Base-by-base conservation (phyloP, 1,140 invertebrate genomes). In the Lepidotrigona ventralis region DNA sequence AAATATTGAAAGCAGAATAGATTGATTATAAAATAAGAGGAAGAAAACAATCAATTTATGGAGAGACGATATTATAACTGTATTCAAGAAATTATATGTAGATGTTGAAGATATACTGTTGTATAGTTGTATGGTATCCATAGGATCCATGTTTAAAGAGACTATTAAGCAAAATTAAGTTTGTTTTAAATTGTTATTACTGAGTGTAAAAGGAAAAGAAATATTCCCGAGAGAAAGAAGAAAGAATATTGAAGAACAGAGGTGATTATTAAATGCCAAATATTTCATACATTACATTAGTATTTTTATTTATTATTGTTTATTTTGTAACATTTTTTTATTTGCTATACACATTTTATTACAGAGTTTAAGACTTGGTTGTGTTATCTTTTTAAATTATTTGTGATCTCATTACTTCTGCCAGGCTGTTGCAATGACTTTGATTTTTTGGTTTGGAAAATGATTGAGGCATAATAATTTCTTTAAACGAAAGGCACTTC, bases 101-200 rank as follows among this genome's bases (percentile, higher is more conserved):
- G 72, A 54, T 11, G 72, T 81, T 81, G 33, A 29, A 54, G n/a
- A 46, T 74, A 64, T 80, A 79, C 1, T 39, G 2, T 60, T 60
- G 29, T 51, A 26, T 26, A 73, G 9, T 63, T 73, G n/a, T 80
- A 72, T 53, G 33, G 56, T 80, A 70, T 81, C 58, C 56, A 81
- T 76, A 12, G 80, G 80, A 64, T 76, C 80, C 80, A 69, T 19
- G 12, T 68, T 76, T 76, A 51, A 69, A 53, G 69, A 81, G 54
- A 74, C 39, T 81, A 80, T 63, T 5, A 0, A 23, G 12, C 8
- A 19, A 11, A 74, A 64, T 14, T 64, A 33, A 23, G 6, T 8
- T 56, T 64, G 58, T 81, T 81, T 73, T 74, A 39, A 46, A 81
- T 81, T 81, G 58, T 74, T 81, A 64, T n/a, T 2, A 60, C 5